A percentile compares a stretch with the other conserved stretches of the same genome.
phyloP scores from a whole-genome alignment of 2,888 invertebrate genomes.

The Incurvaria masculella region DNA sequence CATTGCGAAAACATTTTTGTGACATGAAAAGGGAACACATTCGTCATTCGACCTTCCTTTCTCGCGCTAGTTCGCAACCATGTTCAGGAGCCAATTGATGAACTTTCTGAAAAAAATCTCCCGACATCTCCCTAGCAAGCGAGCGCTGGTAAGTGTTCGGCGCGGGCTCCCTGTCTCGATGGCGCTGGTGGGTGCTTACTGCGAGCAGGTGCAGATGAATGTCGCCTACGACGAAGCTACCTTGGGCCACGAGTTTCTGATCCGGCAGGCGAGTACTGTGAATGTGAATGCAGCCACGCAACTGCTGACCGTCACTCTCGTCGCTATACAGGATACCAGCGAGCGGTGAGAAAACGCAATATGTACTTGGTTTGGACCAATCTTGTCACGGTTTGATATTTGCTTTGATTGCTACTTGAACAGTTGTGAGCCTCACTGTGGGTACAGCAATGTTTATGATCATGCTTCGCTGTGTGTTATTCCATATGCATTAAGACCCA shows the following conservation, averaged over 20 bases:
- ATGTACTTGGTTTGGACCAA: too few relatives aligned
- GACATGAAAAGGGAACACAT: too few relatives aligned
- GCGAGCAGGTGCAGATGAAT: slow-evolving; percentile 6
- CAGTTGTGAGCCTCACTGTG: too few relatives aligned
- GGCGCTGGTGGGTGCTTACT: neutral
- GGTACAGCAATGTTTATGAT: too few relatives aligned
- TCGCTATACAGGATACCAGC: slow-evolving; percentile 54
- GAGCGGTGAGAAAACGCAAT: slow-evolving; percentile 31
- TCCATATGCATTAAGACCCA: too few relatives aligned
- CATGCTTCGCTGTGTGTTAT: too few relatives aligned
- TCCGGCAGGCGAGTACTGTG: slow-evolving; percentile 51
- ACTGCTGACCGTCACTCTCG: slow-evolving; percentile 48
- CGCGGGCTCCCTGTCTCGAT: neutral
- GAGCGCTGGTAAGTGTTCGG: neutral
- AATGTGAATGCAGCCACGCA: slow-evolving; percentile 55
- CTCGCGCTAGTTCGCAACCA: too few relatives aligned
- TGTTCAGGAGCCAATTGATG: neutral
- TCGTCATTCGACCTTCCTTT: too few relatives aligned
- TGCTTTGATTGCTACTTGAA: too few relatives aligned
- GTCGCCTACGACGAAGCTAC: slow-evolving; percentile 27
- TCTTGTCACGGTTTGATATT: too few relatives aligned
- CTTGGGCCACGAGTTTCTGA: slow-evolving; percentile 50
- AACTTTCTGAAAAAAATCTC: neutral
- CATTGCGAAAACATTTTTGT: too few relatives aligned
- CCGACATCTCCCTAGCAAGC: neutral